Evolutionary conservation across 2,113 vertebrate species (phyloP), one percentile per base, ranked within the genome.

Genomic region (Falco punctatus): DNA sequence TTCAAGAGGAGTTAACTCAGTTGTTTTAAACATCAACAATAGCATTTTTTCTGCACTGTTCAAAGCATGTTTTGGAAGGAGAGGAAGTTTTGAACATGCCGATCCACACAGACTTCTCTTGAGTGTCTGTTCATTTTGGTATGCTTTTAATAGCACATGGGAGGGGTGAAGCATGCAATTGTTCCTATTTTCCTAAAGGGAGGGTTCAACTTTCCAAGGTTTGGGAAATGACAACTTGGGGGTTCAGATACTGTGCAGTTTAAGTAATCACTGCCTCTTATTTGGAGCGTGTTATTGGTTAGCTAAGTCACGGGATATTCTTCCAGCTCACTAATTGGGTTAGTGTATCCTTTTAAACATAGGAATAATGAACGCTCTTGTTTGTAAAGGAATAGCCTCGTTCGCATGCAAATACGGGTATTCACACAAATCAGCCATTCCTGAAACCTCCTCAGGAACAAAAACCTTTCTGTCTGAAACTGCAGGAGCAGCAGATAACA

Each of bases 361-460:
- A 91, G 88, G 84, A 94, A 96, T 96, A 95, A 97, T 95, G 92
- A 91, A 72, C 5, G 48, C 70, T 91, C 85, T 96, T 97, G 91
- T 97, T 96, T 97, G 81, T 82, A 79, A 96, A 96, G 93, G 91
- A 92, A 70, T 96, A 94, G 81, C 80, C 71, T 96, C 28, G 91
- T 96, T 97, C 90, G 84, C 90, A 97, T 97, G 97, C 96, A 97
- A 97, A 97, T 96, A 95, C 9, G 69, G 28, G 93, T 96, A 97
- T 96, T 97, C 96, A 97, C 86, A 95, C 64, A 96, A 94, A 97
- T 88, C 91, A 97, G 90, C 90, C 92, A 92, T 97, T 94, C 94
- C 94, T 83, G 77, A 92, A 86, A 96, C 95, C 91, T 95, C 93
- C 95, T 79, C 58, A 66, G 89, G 66, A 96, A 97, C 95, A 97